These are phyloP conservation scores for Dendrophyllia cribrosa DNA, from an alignment of 64 coral and sea anemone species.

Conservation along the genomic window DNA sequence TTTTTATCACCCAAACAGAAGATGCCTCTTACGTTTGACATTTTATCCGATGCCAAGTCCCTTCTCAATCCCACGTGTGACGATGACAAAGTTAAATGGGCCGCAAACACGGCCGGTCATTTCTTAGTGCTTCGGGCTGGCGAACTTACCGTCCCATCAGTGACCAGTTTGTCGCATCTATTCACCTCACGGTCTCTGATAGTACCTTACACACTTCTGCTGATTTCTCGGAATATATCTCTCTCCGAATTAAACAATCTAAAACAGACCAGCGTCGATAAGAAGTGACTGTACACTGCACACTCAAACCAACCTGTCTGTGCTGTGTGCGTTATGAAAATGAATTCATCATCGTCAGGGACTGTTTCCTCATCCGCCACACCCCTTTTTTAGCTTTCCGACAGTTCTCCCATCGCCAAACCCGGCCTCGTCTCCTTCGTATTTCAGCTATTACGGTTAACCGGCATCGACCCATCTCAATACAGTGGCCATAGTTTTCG, in stretches of 20 bases:
- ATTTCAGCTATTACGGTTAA: background rate
- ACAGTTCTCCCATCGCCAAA: background rate
- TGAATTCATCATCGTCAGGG: background rate
- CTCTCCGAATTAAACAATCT: constrained; percentile 24
- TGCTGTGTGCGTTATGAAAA: background rate
- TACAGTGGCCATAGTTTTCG: constrained; percentile 36
- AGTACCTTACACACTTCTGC: background rate
- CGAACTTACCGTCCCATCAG: no score
- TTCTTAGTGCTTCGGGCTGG: constrained; percentile 21
- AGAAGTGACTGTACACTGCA: background rate
- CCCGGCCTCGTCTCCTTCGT: background rate
- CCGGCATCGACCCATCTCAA: background rate
- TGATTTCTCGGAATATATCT: background rate
- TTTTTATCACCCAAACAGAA: background rate
- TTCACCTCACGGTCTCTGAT: background rate
- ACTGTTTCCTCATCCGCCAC: background rate
- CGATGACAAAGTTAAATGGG: constrained; percentile 5
- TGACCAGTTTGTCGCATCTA: background rate
- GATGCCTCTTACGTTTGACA: constrained; percentile 15
- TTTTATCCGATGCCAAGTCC: background rate
- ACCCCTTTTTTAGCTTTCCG: background rate
- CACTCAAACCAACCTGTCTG: constrained; percentile 23
- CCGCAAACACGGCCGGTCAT: background rate
- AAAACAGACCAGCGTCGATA: constrained; percentile 25
- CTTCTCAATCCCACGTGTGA: background rate